A percentile compares a stretch with the other conserved stretches of the same genome.
Evolutionary conservation across 2,113 vertebrate genomes (phyloP).

Genomic region (Gavialis gangeticus): DNA sequence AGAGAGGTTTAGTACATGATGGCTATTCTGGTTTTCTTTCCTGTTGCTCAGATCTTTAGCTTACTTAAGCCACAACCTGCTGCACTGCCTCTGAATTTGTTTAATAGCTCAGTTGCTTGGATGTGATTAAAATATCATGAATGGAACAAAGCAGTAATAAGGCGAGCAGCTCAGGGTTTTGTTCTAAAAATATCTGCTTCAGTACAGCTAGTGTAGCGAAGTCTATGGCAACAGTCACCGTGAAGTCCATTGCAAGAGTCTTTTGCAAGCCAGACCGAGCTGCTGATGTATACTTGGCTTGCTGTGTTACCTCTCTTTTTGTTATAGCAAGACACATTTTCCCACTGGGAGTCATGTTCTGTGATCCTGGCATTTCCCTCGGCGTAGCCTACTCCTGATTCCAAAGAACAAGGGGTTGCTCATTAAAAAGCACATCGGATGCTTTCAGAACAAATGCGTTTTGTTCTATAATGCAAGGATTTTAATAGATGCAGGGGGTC

Average conservation of each 20-base stretch:
- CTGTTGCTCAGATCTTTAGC: conserved; percentile 22
- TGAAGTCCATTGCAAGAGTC: not conserved
- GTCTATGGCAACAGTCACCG: not conserved
- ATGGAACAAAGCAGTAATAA: conserved; percentile 1
- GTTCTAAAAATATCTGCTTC: conserved; percentile 20
- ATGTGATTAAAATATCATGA: conserved; percentile 39
- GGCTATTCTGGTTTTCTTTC: not conserved
- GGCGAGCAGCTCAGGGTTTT: conserved; percentile 11
- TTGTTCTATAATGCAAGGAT: fast-evolving
- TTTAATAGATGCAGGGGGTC: not conserved
- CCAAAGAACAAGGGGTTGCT: not conserved
- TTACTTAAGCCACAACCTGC: conserved; percentile 3
- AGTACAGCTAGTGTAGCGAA: not conserved
- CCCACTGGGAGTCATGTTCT: fast-evolving
- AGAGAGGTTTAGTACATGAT: conserved; percentile 2
- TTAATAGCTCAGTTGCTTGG: conserved; percentile 38
- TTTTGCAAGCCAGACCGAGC: not conserved
- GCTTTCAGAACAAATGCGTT: not conserved
- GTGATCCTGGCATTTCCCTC: fast-evolving
- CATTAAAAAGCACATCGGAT: not conserved
- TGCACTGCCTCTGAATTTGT: conserved; percentile 20
- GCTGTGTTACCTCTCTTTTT: not conserved
- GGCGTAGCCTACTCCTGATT: not conserved
- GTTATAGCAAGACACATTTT: not conserved
- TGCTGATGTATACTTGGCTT: not conserved